These are phyloP conservation scores for Ptycholaimellus sp. DNA, from an alignment of 2,888 invertebrate species.

Conservation along the genomic window DNA sequence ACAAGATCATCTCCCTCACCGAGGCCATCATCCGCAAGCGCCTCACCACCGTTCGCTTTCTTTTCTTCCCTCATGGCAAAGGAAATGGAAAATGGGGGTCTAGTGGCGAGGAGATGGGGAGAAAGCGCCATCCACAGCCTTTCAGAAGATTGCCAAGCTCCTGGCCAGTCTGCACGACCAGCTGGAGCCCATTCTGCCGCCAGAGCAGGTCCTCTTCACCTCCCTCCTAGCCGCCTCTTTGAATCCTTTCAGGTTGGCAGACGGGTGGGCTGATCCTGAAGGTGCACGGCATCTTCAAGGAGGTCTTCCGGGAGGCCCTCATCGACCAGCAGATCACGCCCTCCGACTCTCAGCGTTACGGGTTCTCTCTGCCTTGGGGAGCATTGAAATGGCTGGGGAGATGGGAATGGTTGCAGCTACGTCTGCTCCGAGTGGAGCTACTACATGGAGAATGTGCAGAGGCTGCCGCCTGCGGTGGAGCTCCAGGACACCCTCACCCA, in stretches of 20 bases:
- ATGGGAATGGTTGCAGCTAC: background rate
- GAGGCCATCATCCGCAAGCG: too few relatives aligned
- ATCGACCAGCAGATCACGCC: constrained; percentile 15
- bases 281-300: constrained; percentile 19
- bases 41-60: too few relatives aligned
- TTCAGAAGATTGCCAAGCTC: constrained; percentile 38
- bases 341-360: constrained; percentile 18
- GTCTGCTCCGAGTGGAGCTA: constrained; percentile 7
- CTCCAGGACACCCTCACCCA: constrained; percentile 5
- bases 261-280: constrained; percentile 14
- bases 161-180: constrained; percentile 31
- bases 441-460: constrained; percentile 6
- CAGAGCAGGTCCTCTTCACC: constrained; percentile 12
- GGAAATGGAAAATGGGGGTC: too few relatives aligned
- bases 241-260: too few relatives aligned
- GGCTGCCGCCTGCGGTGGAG: constrained; percentile 4
- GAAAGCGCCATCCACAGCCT: constrained; percentile 57
- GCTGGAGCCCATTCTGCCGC: constrained; percentile 17
- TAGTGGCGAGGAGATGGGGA: too few relatives aligned
- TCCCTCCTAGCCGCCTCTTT: too few relatives aligned
- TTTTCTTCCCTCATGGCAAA: too few relatives aligned
- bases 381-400: background rate
- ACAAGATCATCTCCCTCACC: too few relatives aligned
- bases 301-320: constrained; percentile 13
- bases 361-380: constrained; percentile 6